Evolutionary conservation across 2,888 invertebrate species (phyloP).

Genomic region (Gibbula magus): DNA sequence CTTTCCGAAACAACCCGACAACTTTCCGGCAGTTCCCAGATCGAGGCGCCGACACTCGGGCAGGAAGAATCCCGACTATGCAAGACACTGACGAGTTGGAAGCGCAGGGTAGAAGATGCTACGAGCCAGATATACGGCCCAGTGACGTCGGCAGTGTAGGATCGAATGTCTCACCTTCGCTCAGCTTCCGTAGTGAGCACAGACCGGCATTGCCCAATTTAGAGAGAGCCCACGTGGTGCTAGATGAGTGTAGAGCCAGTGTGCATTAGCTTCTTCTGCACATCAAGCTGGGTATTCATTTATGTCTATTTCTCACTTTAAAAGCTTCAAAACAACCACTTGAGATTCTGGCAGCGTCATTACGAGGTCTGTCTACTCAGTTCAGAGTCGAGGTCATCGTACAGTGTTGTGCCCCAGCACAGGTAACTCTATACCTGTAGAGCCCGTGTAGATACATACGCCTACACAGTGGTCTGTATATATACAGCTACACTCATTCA

Average conservation of each 20-base stretch:
- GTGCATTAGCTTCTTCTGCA: too few relatives aligned
- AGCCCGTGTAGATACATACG: too few relatives aligned
- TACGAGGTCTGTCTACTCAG: too few relatives aligned
- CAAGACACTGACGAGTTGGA: conserved; percentile 8
- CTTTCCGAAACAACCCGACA: conserved; percentile 2
- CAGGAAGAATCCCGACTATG: conserved; percentile 20
- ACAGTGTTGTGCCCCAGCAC: too few relatives aligned
- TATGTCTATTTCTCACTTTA: too few relatives aligned
- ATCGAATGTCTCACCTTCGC: conserved; percentile 5
- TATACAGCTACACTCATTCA: too few relatives aligned
- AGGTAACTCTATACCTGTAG: too few relatives aligned
- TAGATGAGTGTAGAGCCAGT: background rate
- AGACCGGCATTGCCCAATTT: conserved; percentile 16
- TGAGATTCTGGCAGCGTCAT: too few relatives aligned
- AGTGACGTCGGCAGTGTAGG: conserved; percentile 1
- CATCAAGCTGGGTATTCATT: too few relatives aligned
- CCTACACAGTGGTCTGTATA: too few relatives aligned
- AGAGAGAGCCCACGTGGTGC: conserved; percentile 7
- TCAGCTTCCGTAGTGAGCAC: background rate
- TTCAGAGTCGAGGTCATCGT: too few relatives aligned
- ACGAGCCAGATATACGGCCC: conserved; percentile 1
- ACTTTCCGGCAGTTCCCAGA: background rate
- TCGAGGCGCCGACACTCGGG: conserved; percentile 20
- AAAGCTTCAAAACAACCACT: too few relatives aligned
- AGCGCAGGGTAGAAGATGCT: conserved; percentile 15